Base-by-base conservation (phyloP, 2,797 vertebrate genomes). In the Gambelia wislizenii region DNA sequence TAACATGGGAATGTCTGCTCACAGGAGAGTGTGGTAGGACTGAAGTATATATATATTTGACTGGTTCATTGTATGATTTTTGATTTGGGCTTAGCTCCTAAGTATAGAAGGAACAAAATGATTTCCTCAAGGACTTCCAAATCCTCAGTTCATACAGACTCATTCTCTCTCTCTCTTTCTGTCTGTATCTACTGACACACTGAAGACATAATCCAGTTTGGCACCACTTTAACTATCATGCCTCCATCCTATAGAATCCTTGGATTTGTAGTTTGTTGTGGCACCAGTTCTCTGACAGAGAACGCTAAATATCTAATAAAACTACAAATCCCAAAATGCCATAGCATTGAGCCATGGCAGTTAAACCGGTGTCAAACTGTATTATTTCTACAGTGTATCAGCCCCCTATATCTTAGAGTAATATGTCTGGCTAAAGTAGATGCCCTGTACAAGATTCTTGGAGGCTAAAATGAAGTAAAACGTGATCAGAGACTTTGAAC, bases 1-100 rank as follows among this genome's bases (percentile, higher is more conserved):
- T 52, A 14, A 30, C 52, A 49, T 85, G 85, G 87, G 42, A 70
- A 70, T 70, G 64, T 69, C 77, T 90, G 42, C 78, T 92, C n/a
- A 3, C 74, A 83, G 39, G 91, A 70, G 82, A 79, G 61, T 36
- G 6, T 72, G n/a, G 75, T 86, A 30, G 52, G 85, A 90, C 18
- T 54, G 69, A 61, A 54, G 25, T 64, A 72, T 77, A 70, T 77
- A 70, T 78, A 70, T 33, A 39, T 54, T 91, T 87, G 84, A 86
- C 89, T 94, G 33, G 42, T 77, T 42, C 27, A 49, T 3, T 42
- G 6, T 16, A 25, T 70, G 74, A 49, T 18, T 64, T 76, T 61
- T 52, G 27, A 30, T 76, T 90, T 93, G 64, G 44, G 42, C 92
- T 52, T 6, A 70, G 44, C 20, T 72, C 2, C 36, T 6, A 84